phyloP scores from a whole-genome alignment of 2,888 invertebrate genomes.

The Rhorus exstirpatorius region DNA sequence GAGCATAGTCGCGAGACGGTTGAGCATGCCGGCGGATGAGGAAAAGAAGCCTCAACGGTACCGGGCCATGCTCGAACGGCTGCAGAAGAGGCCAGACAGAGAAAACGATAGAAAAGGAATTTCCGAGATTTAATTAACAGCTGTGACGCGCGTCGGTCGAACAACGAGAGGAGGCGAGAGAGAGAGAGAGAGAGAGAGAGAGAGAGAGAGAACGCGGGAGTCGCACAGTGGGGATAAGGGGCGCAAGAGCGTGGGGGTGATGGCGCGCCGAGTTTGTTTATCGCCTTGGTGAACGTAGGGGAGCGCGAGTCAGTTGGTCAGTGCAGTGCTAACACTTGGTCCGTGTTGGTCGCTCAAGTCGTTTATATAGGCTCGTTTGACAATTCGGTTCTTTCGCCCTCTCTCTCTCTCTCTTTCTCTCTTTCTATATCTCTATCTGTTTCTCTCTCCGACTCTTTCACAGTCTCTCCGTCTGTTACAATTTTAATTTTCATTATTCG shows the following conservation, averaged over 20 bases:
- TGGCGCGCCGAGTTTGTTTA: slow-evolving; percentile 84
- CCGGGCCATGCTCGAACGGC: neutral
- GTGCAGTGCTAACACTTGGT: slow-evolving; percentile 82
- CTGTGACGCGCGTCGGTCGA: slow-evolving; percentile 16
- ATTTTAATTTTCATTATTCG: slow-evolving; percentile 10
- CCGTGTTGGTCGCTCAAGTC: slow-evolving; percentile 75
- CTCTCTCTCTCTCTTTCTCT: slow-evolving; percentile 42
- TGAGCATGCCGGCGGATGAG: too few species aligned
- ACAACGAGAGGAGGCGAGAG: slow-evolving; percentile 2
- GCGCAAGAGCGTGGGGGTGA: slow-evolving; percentile 78
- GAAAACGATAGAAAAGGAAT: slow-evolving; percentile 6
- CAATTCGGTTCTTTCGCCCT: slow-evolving; percentile 63
- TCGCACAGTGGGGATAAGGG: slow-evolving; percentile 52
- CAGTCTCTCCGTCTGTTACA: slow-evolving; percentile 13
- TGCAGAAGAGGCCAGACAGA: too few species aligned
- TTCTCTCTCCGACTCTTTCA: slow-evolving; percentile 1
- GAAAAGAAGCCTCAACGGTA: too few species aligned
- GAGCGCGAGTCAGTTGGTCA: slow-evolving; percentile 75
- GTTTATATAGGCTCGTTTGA: slow-evolving; percentile 70
- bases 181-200: slow-evolving; percentile 28
- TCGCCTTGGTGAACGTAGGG: slow-evolving; percentile 78
- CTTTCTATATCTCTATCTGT: slow-evolving; percentile 32
- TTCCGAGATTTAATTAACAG: too few species aligned
- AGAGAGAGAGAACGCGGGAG: slow-evolving; percentile 44
- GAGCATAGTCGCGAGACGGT: slow-evolving; percentile 23